Evolutionary conservation across 2,888 invertebrate species (phyloP).

Genomic region (Crioceris asparagi): DNA sequence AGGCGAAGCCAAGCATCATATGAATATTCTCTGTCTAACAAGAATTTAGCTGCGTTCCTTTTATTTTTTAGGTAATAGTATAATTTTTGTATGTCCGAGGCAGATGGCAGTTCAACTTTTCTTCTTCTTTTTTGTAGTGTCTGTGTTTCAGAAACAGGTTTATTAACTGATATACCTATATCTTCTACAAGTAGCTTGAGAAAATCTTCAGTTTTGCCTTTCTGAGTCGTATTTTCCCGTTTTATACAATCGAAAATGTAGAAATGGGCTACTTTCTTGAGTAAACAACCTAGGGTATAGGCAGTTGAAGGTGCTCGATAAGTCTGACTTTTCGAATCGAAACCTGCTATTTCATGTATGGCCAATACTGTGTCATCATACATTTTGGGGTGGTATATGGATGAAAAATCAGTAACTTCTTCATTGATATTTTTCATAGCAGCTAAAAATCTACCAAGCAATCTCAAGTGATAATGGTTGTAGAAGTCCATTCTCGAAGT

Average conservation of each 20-base stretch:
- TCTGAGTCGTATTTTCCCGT: not conserved
- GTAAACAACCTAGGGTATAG: slow-evolving; percentile 14
- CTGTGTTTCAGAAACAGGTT: slow-evolving; percentile 9
- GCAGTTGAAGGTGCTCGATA: slow-evolving; percentile 16
- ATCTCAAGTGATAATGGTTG: slow-evolving; percentile 15
- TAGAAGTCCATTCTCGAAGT: too few species aligned
- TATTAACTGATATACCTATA: slow-evolving; percentile 6
- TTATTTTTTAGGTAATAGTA: slow-evolving; percentile 2
- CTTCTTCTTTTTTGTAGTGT: slow-evolving; percentile 5
- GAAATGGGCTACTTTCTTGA: slow-evolving; percentile 15
- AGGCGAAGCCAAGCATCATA: slow-evolving; percentile 1
- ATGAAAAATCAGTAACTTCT: slow-evolving; percentile 15
- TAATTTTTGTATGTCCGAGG: slow-evolving; percentile 5
- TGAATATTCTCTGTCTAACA: not conserved
- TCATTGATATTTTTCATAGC: slow-evolving; percentile 9
- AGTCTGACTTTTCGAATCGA: slow-evolving; percentile 8
- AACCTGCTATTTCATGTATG: slow-evolving; percentile 15
- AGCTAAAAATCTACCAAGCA: slow-evolving; percentile 17
- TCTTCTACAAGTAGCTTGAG: slow-evolving; percentile 5
- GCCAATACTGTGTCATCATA: slow-evolving; percentile 11
- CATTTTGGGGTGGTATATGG: slow-evolving; percentile 16
- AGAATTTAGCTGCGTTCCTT: slow-evolving; percentile 2
- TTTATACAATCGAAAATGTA: slow-evolving; percentile 8
- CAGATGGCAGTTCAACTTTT: slow-evolving; percentile 5
- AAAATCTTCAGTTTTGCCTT: slow-evolving; percentile 4